Conservation (phyloP, 2,888 invertebrate genomes). For the Endomychus coccineus region DNA sequence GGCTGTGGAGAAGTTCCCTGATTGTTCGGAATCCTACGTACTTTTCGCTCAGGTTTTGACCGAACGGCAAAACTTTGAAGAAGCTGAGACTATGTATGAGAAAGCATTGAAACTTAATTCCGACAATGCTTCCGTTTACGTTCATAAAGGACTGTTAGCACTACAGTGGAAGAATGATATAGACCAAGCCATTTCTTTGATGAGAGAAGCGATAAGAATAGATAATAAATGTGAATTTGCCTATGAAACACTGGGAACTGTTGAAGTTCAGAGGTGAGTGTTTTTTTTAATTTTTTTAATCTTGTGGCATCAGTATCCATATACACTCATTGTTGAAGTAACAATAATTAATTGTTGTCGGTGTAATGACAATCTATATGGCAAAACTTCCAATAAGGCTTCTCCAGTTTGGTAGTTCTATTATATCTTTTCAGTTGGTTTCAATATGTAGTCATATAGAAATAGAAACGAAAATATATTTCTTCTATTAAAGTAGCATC, state of each 20-base stretch:
- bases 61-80: constrained; percentile 75
- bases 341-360: too few species aligned
- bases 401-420: too few species aligned
- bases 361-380: too few species aligned
- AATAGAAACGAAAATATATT: too few species aligned
- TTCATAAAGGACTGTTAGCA: constrained; percentile 77
- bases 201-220: constrained; percentile 74
- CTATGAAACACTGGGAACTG: constrained; percentile 89
- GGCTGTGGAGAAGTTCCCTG: constrained; percentile 71
- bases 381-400: too few species aligned
- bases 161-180: constrained; percentile 82
- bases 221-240: constrained; percentile 93
- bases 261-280: constrained; percentile 81
- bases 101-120: constrained; percentile 77
- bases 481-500: too few species aligned
- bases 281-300: background rate
- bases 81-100: constrained; percentile 75
- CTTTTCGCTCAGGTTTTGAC: constrained; percentile 85
- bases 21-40: constrained; percentile 79
- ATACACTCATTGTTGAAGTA: too few species aligned
- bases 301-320: too few species aligned
- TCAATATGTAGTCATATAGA: too few species aligned
- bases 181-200: constrained; percentile 66
- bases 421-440: too few species aligned
- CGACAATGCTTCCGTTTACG: constrained; percentile 75